These are phyloP conservation scores for Siniperca undulata DNA, from an alignment of 2,797 vertebrate species.

Conservation along the genomic window DNA sequence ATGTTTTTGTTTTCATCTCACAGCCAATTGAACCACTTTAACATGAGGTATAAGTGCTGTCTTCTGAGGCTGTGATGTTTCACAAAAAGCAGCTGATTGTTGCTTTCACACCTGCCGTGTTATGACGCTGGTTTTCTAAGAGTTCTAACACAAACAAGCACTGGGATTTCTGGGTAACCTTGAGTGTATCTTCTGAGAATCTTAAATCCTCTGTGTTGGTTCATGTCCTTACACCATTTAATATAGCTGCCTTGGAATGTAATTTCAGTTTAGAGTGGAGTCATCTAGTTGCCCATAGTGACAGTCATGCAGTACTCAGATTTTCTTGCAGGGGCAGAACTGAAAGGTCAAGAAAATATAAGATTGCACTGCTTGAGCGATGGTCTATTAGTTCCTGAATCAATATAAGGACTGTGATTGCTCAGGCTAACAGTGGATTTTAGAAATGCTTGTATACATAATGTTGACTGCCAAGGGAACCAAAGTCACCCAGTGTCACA, in stretches of 20 bases:
- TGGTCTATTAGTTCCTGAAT: slow-evolving; percentile 28
- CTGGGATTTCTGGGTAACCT: not conserved
- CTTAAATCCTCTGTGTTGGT: not conserved
- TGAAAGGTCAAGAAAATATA: slow-evolving; percentile 28
- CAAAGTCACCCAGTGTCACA: slow-evolving; percentile 1
- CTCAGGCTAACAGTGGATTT: not conserved
- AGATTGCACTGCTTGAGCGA: slow-evolving; percentile 20
- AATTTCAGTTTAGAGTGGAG: slow-evolving; percentile 1
- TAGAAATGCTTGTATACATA: slow-evolving; percentile 13
- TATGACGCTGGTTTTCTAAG: not conserved
- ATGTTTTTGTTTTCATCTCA: not conserved
- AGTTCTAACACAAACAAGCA: not conserved
- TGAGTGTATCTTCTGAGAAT: not conserved
- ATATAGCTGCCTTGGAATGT: not conserved
- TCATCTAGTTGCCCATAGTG: slow-evolving; percentile 25
- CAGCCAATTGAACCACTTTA: not conserved
- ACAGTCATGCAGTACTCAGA: slow-evolving; percentile 18
- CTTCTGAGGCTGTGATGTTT: slow-evolving; percentile 1
- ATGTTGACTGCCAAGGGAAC: slow-evolving; percentile 13
- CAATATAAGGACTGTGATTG: slow-evolving; percentile 2
- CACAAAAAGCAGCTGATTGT: slow-evolving; percentile 7
- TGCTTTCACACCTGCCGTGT: slow-evolving; percentile 23
- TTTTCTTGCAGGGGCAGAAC: not conserved
- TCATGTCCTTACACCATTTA: not conserved
- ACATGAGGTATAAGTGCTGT: not conserved